phyloP scores from a whole-genome alignment of 2,113 vertebrate species.

The Ramphastos sulfuratus region DNA sequence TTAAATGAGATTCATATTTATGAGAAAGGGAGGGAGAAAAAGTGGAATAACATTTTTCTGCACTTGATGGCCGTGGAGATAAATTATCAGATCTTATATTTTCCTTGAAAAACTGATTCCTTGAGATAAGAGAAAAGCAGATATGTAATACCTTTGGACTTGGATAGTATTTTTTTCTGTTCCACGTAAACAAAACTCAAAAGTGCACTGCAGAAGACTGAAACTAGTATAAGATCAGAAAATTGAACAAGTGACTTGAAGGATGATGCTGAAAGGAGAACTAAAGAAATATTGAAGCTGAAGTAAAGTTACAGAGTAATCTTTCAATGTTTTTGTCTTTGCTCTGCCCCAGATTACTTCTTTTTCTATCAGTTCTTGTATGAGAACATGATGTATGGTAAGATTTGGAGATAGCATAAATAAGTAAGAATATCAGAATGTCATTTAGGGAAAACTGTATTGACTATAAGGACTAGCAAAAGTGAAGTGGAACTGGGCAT shows the following conservation, averaged over 20 bases:
- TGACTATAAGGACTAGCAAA: not conserved
- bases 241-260: not conserved
- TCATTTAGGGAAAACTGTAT: not conserved
- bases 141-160: not conserved
- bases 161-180: not conserved
- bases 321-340: not conserved
- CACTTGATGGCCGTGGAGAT: not conserved
- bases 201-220: not conserved
- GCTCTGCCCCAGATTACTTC: not conserved
- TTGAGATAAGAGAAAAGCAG: not conserved
- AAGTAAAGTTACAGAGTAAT: not conserved
- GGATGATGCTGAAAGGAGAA: not conserved
- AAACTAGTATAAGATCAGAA: not conserved
- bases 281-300: not conserved
- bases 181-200: not conserved
- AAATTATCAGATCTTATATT: not conserved
- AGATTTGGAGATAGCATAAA: not conserved
- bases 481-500: not conserved
- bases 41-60: not conserved
- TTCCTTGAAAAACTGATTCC: not conserved
- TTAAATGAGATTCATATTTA: not conserved
- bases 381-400: not conserved
- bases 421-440: not conserved
- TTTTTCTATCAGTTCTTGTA: not conserved
- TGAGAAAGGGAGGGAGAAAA: not conserved